These are phyloP conservation scores for Myoxocephalus aenaeus DNA, from an alignment of 2,797 vertebrate species.

Conservation along the genomic window DNA sequence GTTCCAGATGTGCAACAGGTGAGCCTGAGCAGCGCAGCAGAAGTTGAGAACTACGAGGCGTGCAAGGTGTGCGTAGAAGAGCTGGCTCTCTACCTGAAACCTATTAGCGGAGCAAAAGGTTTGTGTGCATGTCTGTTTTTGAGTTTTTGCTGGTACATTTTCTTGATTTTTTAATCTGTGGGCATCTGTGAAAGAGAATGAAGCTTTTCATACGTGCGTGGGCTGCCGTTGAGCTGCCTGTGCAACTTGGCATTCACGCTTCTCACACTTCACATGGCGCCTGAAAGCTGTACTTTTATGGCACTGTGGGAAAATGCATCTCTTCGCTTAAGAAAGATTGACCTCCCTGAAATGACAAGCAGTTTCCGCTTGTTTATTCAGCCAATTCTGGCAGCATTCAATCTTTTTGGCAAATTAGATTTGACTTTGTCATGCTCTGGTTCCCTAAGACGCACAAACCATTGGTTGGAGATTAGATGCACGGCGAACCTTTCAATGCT, in stretches of 20 bases:
- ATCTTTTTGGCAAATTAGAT: not conserved
- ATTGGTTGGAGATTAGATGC: constrained; percentile 11
- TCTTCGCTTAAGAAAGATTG: constrained; percentile 12
- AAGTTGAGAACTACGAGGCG: constrained; percentile 93
- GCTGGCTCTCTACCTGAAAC: constrained; percentile 95
- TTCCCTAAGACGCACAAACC: constrained; percentile 5
- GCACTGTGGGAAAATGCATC: constrained; percentile 12
- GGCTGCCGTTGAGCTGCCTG: constrained; percentile 38
- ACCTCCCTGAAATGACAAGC: not conserved
- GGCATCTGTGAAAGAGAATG: constrained; percentile 27
- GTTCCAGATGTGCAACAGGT: constrained; percentile 91
- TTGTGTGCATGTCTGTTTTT: not conserved
- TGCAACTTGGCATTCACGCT: constrained; percentile 49
- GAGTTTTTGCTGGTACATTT: constrained; percentile 2
- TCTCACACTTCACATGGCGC: constrained; percentile 50
- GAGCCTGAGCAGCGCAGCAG: constrained; percentile 88
- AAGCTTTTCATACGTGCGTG: constrained; percentile 30
- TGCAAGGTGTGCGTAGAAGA: constrained; percentile 94
- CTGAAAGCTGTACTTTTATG: constrained; percentile 46
- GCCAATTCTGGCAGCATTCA: not conserved
- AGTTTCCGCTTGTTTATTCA: not conserved
- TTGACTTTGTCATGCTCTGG: not conserved
- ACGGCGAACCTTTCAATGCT: not conserved
- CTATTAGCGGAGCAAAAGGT: constrained; percentile 93
- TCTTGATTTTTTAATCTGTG: not conserved